Evolutionary conservation across 2,113 vertebrate species (phyloP), one percentile per base, ranked within the genome.

Genomic region (Phalacrocorax pelagicus): DNA sequence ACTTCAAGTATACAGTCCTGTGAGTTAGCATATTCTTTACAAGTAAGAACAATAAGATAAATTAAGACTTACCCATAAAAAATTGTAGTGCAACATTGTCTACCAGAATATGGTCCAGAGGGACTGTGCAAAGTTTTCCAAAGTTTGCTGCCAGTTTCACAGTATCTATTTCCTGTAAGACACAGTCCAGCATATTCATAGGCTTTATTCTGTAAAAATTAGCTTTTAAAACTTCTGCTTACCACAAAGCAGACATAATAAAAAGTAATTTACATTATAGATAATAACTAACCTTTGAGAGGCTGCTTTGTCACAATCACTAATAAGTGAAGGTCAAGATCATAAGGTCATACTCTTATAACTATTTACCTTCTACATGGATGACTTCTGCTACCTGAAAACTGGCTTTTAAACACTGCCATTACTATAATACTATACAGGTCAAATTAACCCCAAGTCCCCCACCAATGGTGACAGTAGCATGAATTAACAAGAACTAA

Each of bases 11-110:
- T 2, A 61, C 40, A 70, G 17, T 51, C 36, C 32, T 42, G 15
- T 65, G 36, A 86, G 19, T 80, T 29, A 80, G 51, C 6, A 61
- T 15, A 57, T 9, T 62, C n/a, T 73, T 92, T 42, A 51, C 5
- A 47, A 88, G 55, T 34, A 79, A 49, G 85, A 62, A 5, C 34
- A 7, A 36, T 9, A 32, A 74, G 24, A 80, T 14, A 81, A 94
- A 81, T 24, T 69, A 73, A 52, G n/a, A 70, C 98, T 98, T 98
- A 99, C 99, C 99, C 99, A 99, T 99, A 98, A 99, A 99, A 98
- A 99, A 99, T 38, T 99, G 99, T 98, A 99, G 98, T 92, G 99
- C 99, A 95, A 99, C 99, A 98, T 99, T 99, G 98, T 99, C 99
- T 97, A 99, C 98, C 80, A 99, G 98, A 98, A 99, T 99, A 97